These are phyloP conservation scores for Psittacara wagleri DNA, from an alignment of 2,113 vertebrate genomes.

Conservation along the genomic window DNA sequence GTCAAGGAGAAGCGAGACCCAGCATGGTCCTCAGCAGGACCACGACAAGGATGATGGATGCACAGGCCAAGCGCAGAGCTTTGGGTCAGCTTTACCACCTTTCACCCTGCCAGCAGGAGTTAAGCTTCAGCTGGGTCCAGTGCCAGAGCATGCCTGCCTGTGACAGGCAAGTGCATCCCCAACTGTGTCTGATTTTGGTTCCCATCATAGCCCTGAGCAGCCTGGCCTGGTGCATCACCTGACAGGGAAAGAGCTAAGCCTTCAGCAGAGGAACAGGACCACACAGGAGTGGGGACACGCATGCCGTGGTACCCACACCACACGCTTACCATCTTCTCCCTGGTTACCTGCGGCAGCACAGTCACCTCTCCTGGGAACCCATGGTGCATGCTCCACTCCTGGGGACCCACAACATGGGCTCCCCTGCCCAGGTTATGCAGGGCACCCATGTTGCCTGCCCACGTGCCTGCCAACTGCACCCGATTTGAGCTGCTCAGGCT, in stretches of 20 bases:
- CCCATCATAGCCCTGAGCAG: neutral
- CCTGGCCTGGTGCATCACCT: neutral
- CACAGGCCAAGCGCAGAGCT: rapidly evolving
- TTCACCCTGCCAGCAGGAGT: neutral
- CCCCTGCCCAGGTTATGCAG: too few relatives aligned
- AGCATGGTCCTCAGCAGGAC: rapidly evolving
- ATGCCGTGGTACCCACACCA: rapidly evolving
- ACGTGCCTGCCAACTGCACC: neutral
- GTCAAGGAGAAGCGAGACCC: neutral
- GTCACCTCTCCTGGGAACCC: neutral
- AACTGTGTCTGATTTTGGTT: rapidly evolving
- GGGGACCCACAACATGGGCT: neutral
- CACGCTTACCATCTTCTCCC: neutral
- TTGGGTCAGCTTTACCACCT: neutral
- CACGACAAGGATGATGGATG: rapidly evolving
- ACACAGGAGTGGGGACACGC: rapidly evolving
- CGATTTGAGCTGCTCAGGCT: too few relatives aligned
- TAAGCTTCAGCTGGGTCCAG: neutral
- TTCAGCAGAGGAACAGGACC: neutral
- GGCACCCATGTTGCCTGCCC: neutral
- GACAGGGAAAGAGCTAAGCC: neutral
- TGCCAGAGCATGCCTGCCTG: neutral
- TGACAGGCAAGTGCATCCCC: neutral
- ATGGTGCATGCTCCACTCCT: neutral
- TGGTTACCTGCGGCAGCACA: neutral